phyloP scores from a whole-genome alignment of 1,140 invertebrate species.

The Drosophila sproati region DNA sequence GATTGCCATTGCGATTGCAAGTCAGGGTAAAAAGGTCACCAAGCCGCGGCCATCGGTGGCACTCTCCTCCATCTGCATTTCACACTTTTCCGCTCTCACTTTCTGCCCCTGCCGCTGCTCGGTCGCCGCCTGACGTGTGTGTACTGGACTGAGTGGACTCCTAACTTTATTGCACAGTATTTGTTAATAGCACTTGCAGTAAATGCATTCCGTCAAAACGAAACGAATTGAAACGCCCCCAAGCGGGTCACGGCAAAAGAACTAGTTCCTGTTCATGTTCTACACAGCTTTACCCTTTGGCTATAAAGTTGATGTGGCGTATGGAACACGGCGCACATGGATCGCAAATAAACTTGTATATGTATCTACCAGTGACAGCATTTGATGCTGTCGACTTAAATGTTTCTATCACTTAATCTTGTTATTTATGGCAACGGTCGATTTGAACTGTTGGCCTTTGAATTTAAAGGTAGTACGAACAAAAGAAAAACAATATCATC shows the following conservation, averaged over 20 bases:
- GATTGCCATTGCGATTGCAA: conserved; percentile 3
- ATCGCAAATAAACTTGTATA: neutral
- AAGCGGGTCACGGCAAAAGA: neutral
- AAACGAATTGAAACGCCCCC: neutral
- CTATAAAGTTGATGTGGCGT: neutral
- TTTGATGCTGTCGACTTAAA: neutral
- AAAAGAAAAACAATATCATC: too few relatives aligned
- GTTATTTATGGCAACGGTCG: too few relatives aligned
- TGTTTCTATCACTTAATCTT: too few relatives aligned
- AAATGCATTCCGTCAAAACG: conserved; percentile 60
- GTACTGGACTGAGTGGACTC: conserved; percentile 12
- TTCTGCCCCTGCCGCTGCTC: neutral
- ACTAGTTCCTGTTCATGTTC: neutral
- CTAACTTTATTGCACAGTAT: conserved; percentile 59
- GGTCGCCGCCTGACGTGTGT: neutral
- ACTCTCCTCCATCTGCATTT: neutral
- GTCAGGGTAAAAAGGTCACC: conserved; percentile 63
- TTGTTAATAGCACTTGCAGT: conserved; percentile 71
- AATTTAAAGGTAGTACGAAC: too few relatives aligned
- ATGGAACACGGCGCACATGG: neutral
- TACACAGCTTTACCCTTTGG: neutral
- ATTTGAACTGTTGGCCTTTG: too few relatives aligned
- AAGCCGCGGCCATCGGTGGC: conserved; percentile 24
- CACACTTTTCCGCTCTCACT: neutral
- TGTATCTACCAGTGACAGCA: conserved; percentile 17